Evolutionary conservation across 2,888 invertebrate species (phyloP).

Genomic region (Folsomia manolachei): DNA sequence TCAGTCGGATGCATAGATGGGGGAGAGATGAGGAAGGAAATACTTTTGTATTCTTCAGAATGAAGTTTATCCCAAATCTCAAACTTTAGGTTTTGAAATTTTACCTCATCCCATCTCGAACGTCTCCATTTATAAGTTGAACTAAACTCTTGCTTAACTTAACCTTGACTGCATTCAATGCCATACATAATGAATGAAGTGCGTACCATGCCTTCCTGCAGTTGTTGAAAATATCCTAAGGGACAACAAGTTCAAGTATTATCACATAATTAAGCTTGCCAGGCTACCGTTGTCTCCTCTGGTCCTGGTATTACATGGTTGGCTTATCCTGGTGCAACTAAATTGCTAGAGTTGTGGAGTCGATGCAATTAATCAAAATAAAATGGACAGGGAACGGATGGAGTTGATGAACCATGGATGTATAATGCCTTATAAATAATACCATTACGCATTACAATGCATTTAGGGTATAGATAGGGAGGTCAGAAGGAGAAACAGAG

Average conservation of each 20-base stretch:
- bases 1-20: no score
- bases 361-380: conserved; percentile 49
- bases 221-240: background rate
- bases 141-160: no score
- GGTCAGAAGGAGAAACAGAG: conserved; percentile 12
- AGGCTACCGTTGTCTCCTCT: no score
- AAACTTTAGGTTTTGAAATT: background rate
- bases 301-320: no score
- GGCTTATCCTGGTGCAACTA: background rate
- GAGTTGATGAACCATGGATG: conserved; percentile 39
- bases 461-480: background rate
- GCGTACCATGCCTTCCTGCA: background rate
- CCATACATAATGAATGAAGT: background rate
- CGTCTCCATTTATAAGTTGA: no score
- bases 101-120: background rate
- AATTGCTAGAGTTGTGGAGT: background rate
- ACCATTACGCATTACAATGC: conserved; percentile 5
- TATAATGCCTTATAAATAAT: conserved; percentile 10
- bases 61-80: no score
- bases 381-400: conserved; percentile 42
- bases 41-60: no score
- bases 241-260: conserved; percentile 22
- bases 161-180: background rate
- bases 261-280: conserved; percentile 43
- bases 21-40: background rate